These are phyloP conservation scores for Heteropelma amictum DNA, from an alignment of 2,888 invertebrate genomes.

Conservation along the genomic window DNA sequence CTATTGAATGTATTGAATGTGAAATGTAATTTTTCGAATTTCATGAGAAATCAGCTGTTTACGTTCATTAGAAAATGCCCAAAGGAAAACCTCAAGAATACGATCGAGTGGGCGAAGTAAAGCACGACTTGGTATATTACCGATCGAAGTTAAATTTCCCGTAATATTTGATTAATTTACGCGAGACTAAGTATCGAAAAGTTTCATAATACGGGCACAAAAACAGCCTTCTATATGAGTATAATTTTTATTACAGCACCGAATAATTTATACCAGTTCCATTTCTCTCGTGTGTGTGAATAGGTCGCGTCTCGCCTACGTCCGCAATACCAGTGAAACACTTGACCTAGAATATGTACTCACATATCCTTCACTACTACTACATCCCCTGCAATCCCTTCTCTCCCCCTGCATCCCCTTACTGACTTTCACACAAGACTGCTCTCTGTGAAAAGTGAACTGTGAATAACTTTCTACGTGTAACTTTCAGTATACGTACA, in stretches of 20 bases:
- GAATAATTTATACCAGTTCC: slow-evolving; percentile 3
- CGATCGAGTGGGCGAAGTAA: too few species aligned
- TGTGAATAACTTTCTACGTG: slow-evolving; percentile 21
- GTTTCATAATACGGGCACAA: not conserved
- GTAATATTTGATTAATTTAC: too few species aligned
- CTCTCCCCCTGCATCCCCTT: slow-evolving; percentile 1
- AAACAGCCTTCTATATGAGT: not conserved
- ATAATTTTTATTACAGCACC: not conserved
- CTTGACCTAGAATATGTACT: slow-evolving; percentile 41
- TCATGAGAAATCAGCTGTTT: too few species aligned
- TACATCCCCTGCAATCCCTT: slow-evolving; percentile 1
- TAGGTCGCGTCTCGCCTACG: slow-evolving; percentile 31
- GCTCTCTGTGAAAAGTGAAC: not conserved
- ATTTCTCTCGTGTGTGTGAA: slow-evolving; percentile 9
- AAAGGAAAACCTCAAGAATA: too few species aligned
- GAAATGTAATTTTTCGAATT: too few species aligned
- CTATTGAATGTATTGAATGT: too few species aligned
- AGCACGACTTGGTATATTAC: too few species aligned
- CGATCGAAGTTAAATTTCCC: too few species aligned
- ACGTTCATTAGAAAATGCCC: too few species aligned
- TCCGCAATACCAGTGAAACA: slow-evolving; percentile 31
- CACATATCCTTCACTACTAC: slow-evolving; percentile 6
- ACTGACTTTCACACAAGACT: slow-evolving; percentile 17
- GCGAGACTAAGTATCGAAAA: not conserved
- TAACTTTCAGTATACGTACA: not conserved